Conservation (phyloP, 2,113 vertebrate species). For the Chamaea fasciata region DNA sequence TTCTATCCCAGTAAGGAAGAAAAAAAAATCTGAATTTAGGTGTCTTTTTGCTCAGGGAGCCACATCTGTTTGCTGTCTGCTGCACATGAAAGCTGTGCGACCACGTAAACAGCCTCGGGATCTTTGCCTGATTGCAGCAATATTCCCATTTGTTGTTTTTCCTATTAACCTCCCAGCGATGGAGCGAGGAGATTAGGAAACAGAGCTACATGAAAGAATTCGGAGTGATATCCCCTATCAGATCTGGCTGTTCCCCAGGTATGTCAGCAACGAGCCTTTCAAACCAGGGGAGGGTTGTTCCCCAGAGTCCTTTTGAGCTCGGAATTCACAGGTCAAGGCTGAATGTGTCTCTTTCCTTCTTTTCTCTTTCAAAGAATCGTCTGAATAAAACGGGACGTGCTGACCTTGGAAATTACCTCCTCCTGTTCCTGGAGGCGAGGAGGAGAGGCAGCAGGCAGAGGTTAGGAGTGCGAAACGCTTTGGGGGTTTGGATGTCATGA, state of each 20-base stretch:
- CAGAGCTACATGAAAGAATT: slow-evolving; percentile 5
- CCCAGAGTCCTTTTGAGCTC: background rate
- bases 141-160: slow-evolving; percentile 1
- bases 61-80: background rate
- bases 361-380: background rate
- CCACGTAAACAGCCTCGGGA: background rate
- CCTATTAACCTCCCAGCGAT: slow-evolving; percentile 25
- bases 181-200: slow-evolving; percentile 38
- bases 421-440: background rate
- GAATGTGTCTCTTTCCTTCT: background rate
- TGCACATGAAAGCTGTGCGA: background rate
- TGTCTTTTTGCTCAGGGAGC: background rate
- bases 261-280: slow-evolving; percentile 17
- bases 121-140: slow-evolving; percentile 18
- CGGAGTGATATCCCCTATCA: slow-evolving; percentile 41
- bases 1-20: background rate
- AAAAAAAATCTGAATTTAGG: background rate
- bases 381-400: background rate
- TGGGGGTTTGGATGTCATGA: background rate
- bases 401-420: slow-evolving; percentile 34
- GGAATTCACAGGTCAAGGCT: background rate
- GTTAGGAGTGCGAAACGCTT: background rate
- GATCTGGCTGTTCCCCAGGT: slow-evolving; percentile 45
- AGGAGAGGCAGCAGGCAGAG: background rate
- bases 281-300: background rate